Evolutionary conservation across 2,888 invertebrate genomes (phyloP).

Genomic region (Deroplatys truncata): DNA sequence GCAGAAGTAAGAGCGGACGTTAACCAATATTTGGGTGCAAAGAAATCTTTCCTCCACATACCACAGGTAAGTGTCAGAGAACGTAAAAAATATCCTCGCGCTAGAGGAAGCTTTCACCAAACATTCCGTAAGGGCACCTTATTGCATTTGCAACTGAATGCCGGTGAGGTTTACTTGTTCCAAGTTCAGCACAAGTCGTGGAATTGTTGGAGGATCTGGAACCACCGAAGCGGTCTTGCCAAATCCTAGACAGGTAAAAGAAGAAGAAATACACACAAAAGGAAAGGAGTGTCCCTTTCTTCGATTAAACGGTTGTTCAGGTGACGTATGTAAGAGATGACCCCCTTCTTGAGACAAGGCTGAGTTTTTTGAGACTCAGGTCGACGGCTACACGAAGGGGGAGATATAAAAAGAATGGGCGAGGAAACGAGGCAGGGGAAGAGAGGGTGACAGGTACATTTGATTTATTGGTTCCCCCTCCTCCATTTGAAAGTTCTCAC

Average conservation of each 20-base stretch:
- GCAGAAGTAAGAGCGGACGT: too few species aligned
- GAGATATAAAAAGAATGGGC: background rate
- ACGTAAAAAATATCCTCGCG: too few species aligned
- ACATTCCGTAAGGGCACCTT: too few species aligned
- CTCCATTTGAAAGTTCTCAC: constrained; percentile 26
- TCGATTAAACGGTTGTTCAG: background rate
- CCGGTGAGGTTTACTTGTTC: too few species aligned
- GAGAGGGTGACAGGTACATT: constrained; percentile 21
- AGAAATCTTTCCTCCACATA: too few species aligned
- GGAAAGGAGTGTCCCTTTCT: background rate
- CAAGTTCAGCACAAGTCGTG: too few species aligned
- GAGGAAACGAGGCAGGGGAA: background rate
- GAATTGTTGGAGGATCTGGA: background rate
- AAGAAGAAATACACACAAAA: background rate
- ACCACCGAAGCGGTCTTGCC: background rate
- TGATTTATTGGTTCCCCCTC: constrained; percentile 26
- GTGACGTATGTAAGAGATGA: background rate
- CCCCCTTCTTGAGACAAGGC: background rate
- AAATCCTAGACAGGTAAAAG: background rate
- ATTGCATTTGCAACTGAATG: too few species aligned
- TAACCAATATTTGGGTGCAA: too few species aligned
- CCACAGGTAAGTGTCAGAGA: too few species aligned
- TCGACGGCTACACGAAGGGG: background rate
- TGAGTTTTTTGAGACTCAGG: background rate
- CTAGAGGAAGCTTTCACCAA: too few species aligned